Base-by-base conservation (phyloP, 1,140 invertebrate species). In the Mizuhopecten yessoensis region DNA sequence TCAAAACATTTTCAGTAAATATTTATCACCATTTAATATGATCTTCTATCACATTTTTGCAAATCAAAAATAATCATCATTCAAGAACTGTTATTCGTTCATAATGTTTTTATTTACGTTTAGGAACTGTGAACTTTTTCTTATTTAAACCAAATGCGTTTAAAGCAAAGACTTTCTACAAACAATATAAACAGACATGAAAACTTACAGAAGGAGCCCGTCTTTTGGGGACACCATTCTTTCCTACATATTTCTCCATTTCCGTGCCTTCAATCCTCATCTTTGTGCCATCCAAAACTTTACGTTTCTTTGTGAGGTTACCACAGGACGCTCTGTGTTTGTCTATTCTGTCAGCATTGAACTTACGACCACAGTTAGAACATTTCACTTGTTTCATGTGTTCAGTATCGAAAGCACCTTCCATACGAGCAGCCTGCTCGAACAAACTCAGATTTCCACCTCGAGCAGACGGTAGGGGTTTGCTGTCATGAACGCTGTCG, bases 201-300 rank as follows among this genome's bases (percentile, higher is more conserved):
- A 29, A 87, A 36, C 29, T 87, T 34, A 87, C 34, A 34, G 87
- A 87, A 34, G 39, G 0, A 29, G 33, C 33, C 7, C 20, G 33
- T 29, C n/a, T 75, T 29, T 75, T 75, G 2, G 57, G 57, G 23
- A n/a, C 3, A n/a, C 57, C 57, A 17, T 75, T 75, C 57, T 75
- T 75, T 75, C 57, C 57, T 29, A 75, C 11, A 95, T 98, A 99
- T 89, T 97, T 97, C 94, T 99, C 98, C 33, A 98, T 97, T 94
- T 99, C 99, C 0, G 99, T 99, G 34, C 99, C 99, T 96, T 97
- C 97, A 11, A 98, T 97, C 86, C 99, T 97, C 95, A 98, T 98
- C 96, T 98, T 98, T 7, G 98, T 97, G 17, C 98, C 97, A 96
- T 99, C 98, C 95, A 99, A 99, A 13, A 97, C 97, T 97, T 98